Conservation (phyloP, 2,113 vertebrate genomes). For the Myodes glareolus region DNA sequence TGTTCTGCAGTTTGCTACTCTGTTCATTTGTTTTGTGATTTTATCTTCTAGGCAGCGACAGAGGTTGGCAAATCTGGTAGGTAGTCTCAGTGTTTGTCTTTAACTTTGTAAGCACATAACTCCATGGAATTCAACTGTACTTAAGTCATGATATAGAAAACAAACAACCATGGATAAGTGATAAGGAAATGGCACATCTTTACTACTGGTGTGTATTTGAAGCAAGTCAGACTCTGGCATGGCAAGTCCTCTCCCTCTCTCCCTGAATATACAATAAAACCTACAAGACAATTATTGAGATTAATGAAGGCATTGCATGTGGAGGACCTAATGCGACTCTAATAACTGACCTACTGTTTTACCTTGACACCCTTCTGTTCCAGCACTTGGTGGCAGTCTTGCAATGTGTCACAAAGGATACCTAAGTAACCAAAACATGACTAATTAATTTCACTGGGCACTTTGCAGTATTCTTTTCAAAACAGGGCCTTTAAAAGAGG, state of each 20-base stretch:
- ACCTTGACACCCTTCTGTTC: background rate
- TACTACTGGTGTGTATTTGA: background rate
- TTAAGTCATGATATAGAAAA: background rate
- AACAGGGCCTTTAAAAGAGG: background rate
- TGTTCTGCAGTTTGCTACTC: background rate
- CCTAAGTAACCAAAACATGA: background rate
- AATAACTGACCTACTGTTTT: background rate
- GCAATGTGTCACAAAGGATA: background rate
- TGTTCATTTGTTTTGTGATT: background rate
- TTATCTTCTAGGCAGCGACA: background rate
- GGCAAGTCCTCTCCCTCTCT: background rate
- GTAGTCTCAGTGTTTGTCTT: slow-evolving; percentile 23
- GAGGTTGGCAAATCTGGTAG: background rate
- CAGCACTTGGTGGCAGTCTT: background rate
- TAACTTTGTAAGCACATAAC: background rate
- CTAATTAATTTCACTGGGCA: background rate
- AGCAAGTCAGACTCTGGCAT: background rate
- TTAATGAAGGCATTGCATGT: background rate
- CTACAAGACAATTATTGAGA: background rate
- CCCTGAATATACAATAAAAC: background rate
- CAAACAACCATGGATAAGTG: background rate
- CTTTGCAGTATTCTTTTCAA: background rate
- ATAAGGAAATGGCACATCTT: background rate
- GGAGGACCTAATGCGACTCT: background rate
- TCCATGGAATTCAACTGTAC: background rate